Base-by-base conservation (phyloP, 1,140 invertebrate species). In the Schlechtendalia chinensis region DNA sequence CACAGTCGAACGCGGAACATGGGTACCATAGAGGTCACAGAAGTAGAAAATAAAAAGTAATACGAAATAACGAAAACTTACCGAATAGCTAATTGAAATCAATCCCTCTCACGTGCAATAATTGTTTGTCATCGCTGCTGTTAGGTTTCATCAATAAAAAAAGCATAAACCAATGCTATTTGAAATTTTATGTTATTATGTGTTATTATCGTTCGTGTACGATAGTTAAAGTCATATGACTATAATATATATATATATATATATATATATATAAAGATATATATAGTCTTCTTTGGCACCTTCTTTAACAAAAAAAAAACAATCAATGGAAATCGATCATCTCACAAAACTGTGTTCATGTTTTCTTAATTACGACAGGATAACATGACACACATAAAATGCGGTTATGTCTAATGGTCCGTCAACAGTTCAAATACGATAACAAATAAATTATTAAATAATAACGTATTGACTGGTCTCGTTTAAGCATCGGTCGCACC, bases 51-150 rank as follows among this genome's bases (percentile, higher is more conserved):
- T 24, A 27, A 22, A 27, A 27, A 11, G 24, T 24, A 58, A 59
- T 27, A 59, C 6, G 11, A 72, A 72, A 72, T 27, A 50, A 29
- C 29, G 16, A 54, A 29, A 54, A n/a, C 53, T 14, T 53, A 71
- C 67, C 27, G 67, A 69, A 69, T 69, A 47, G 45, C 65, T 69
- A 69, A 69, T 69, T 69, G 67, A 69, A 69, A 69, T 50, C 67
- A 39, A 24, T 54, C 69, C 69, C 14, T 63, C 32, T 3, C 8
- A 8, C 32, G 32, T 8, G 32, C 32, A 8, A 39, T 39, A 39
- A 8, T 39, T 8, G 32, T 39, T 39, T 8, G 32, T 4, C 32
- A 50, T 10, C 5, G 29, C 16, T 16, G 47, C 50, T 24, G 24
- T 54, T 24, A 39, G 47, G 47, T 72, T 72, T 54, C 54, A 54